Evolutionary conservation across 2,797 vertebrate species (phyloP), one percentile per base, ranked within the genome.

Genomic region (Ptychadena robeensis): DNA sequence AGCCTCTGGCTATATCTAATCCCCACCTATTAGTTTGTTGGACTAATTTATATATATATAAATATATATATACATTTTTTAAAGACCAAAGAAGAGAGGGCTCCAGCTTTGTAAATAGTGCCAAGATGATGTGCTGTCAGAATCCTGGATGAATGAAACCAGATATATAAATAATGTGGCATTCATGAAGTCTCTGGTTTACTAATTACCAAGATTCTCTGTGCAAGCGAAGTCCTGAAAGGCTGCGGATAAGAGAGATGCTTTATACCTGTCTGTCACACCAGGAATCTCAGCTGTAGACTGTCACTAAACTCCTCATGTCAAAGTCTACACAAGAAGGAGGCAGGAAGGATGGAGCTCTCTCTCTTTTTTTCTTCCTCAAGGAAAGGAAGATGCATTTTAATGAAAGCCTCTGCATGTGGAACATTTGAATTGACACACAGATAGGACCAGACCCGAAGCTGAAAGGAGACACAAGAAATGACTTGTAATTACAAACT

Each of bases 171-270:
- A 87, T 84, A 66, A 89, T 15, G 79, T 92, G 80, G 88, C 92
- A 92, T 93, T 91, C 92, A 92, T 90, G 91, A 92, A 89, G 91
- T 90, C 88, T 90, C 87, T 88, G 90, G 90, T 93, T 93, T 94
- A 87, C 94, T 95, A 94, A 95, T 95, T 94, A 93, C 91, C 91
- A 94, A 92, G 91, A 88, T 92, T 92, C 90, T 90, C 77, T 92
- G 90, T 92, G 90, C 90, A 92, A 89, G 89, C 87, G 89, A 90
- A 93, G 89, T 89, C 90, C 90, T 88, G 89, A 92, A 90, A 92
- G 90, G 82, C 89, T 87, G 82, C 87, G 91, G 88, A 93, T 93
- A 88, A 91, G 90, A 92, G 89, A 90, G 92, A 92, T 92, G 90
- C 92, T 94, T 93, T 92, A 92, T 88, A 92, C 93, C 90, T 91